phyloP scores from a whole-genome alignment of 2,888 invertebrate species.

The Perdita meconis region DNA sequence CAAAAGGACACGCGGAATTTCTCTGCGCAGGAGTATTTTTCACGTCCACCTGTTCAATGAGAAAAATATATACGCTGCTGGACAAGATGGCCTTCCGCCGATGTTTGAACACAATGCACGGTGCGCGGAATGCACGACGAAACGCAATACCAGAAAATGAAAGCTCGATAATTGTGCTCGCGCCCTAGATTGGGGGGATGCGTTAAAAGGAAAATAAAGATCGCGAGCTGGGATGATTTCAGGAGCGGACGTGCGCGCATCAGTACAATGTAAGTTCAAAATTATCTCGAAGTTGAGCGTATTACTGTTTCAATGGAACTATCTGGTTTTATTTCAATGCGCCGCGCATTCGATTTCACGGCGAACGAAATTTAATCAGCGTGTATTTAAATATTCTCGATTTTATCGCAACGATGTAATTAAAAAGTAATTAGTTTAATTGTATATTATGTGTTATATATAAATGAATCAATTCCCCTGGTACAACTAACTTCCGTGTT shows the following conservation, averaged over 20 bases:
- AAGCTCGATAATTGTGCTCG: constrained; percentile 54
- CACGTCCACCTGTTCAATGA: constrained; percentile 46
- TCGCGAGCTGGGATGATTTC: background rate
- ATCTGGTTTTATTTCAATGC: no score
- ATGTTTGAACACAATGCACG: constrained; percentile 44
- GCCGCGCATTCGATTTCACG: no score
- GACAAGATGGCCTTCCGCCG: constrained; percentile 38
- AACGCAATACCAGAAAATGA: constrained; percentile 44
- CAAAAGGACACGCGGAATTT: constrained; percentile 49
- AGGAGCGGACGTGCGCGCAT: background rate
- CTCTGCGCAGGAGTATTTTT: constrained; percentile 41
- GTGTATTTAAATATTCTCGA: no score
- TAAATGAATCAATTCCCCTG: no score
- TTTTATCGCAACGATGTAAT: no score
- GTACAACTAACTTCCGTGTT: no score
- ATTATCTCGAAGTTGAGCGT: no score
- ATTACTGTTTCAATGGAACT: no score
- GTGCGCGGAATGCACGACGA: constrained; percentile 22
- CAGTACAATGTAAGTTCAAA: background rate
- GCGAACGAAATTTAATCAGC: no score
- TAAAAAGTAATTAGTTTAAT: no score
- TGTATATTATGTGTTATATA: no score
- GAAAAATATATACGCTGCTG: constrained; percentile 41
- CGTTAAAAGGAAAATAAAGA: constrained; percentile 51
- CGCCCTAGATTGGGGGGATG: constrained; percentile 42